Percentiles rank a stretch among this genome's conserved stretches.
Conservation (phyloP, 2,888 invertebrate genomes). For the Drosophila lacicola region DNA sequence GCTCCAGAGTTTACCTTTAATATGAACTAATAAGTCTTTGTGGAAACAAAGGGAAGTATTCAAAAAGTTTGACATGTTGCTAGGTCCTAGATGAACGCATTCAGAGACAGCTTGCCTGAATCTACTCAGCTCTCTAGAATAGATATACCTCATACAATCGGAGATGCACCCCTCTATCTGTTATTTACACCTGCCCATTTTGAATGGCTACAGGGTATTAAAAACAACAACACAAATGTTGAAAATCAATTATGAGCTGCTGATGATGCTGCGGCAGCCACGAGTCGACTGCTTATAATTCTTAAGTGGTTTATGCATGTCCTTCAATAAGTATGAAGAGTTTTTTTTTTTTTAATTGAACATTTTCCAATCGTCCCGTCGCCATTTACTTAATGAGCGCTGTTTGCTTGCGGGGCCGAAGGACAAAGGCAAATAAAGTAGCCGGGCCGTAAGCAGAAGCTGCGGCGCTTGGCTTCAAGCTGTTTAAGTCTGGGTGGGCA, state of each 20-base stretch:
- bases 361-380: constrained; percentile 53
- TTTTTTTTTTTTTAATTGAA: constrained; percentile 78
- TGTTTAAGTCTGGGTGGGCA: not conserved
- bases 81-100: too few species aligned
- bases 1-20: too few species aligned
- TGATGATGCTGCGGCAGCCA: too few species aligned
- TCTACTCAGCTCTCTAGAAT: too few species aligned
- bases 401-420: constrained; percentile 39
- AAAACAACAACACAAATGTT: constrained; percentile 37
- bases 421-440: constrained; percentile 43
- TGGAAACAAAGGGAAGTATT: too few species aligned
- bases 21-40: too few species aligned
- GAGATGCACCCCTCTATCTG: too few species aligned
- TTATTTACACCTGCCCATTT: too few species aligned
- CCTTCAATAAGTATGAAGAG: constrained; percentile 35
- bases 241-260: constrained; percentile 69
- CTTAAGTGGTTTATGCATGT: constrained; percentile 60
- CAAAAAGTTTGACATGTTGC: too few species aligned
- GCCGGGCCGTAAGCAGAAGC: constrained; percentile 25
- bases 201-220: too few species aligned
- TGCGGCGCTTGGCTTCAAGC: constrained; percentile 20
- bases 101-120: too few species aligned
- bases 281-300: constrained; percentile 19
- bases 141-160: too few species aligned
- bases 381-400: constrained; percentile 66